Percentiles rank a stretch among this genome's conserved stretches.
phyloP scores from a whole-genome alignment of 1,140 invertebrate genomes.

The Papilio xuthus region DNA sequence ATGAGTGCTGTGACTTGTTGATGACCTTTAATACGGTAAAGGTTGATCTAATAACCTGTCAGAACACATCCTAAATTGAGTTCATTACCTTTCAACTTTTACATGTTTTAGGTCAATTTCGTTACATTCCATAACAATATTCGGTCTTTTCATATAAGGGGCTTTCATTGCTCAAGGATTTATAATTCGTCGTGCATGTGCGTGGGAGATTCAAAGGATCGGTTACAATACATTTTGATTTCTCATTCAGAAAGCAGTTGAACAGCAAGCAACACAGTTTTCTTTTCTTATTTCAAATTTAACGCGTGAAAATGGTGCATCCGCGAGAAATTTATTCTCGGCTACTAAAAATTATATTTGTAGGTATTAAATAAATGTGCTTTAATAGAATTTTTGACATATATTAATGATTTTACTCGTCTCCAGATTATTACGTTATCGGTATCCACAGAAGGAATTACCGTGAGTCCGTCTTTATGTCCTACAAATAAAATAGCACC shows the following conservation, averaged over 20 bases:
- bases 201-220: slow-evolving; percentile 68
- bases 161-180: slow-evolving; percentile 71
- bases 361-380: slow-evolving; percentile 42
- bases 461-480: slow-evolving; percentile 65
- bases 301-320: slow-evolving; percentile 39
- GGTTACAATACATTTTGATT: slow-evolving; percentile 51
- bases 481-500: slow-evolving; percentile 78
- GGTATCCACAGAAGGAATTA: slow-evolving; percentile 54
- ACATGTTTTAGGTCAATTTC: slow-evolving; percentile 43
- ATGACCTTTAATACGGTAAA: background rate
- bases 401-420: slow-evolving; percentile 28
- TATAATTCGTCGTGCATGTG: slow-evolving; percentile 58
- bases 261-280: slow-evolving; percentile 49
- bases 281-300: slow-evolving; percentile 29
- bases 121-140: slow-evolving; percentile 48
- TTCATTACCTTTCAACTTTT: slow-evolving; percentile 29
- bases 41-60: slow-evolving; percentile 4
- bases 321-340: slow-evolving; percentile 36
- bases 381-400: background rate
- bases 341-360: slow-evolving; percentile 43
- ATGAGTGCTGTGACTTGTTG: background rate
- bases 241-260: slow-evolving; percentile 56
- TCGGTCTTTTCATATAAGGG: slow-evolving; percentile 53
- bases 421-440: slow-evolving; percentile 56
- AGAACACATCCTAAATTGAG: slow-evolving; percentile 17